Percentiles rank a stretch among this genome's conserved stretches.
phyloP scores from a whole-genome alignment of 2,888 invertebrate species.

The Operophtera brumata region DNA sequence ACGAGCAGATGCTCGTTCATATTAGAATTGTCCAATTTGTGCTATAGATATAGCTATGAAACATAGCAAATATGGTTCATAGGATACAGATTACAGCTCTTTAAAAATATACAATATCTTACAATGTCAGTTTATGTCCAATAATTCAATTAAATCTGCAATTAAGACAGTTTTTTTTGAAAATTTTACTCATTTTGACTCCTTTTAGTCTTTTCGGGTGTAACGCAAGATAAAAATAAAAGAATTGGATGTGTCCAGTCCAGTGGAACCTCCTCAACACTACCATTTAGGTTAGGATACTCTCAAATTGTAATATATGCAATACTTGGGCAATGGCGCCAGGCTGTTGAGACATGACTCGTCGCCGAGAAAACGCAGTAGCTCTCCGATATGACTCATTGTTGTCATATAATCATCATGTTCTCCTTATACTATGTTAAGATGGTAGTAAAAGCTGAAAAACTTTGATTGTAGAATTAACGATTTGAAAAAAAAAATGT shows the following conservation, averaged over 20 bases:
- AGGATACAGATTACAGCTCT: too few relatives aligned
- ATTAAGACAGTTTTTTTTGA: too few relatives aligned
- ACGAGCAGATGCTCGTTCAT: too few relatives aligned
- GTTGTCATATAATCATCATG: conserved; percentile 13
- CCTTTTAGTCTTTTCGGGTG: too few relatives aligned
- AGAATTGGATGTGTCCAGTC: background rate
- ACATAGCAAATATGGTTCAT: too few relatives aligned
- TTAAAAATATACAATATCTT: too few relatives aligned
- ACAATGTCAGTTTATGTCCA: too few relatives aligned
- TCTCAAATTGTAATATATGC: conserved; percentile 42
- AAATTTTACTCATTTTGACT: too few relatives aligned
- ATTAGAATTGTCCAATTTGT: too few relatives aligned
- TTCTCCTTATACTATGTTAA: conserved; percentile 18
- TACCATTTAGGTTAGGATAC: background rate
- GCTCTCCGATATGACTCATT: conserved; percentile 49
- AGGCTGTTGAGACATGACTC: conserved; percentile 42
- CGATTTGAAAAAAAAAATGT: background rate
- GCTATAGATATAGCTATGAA: too few relatives aligned
- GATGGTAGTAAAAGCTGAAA: conserved; percentile 4
- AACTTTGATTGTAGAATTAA: background rate
- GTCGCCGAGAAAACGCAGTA: conserved; percentile 43
- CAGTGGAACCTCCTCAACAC: background rate
- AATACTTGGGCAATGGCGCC: conserved; percentile 47
- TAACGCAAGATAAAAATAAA: background rate
- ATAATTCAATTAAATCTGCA: too few relatives aligned